Evolutionary conservation across 2,113 vertebrate species (phyloP).

Genomic region (Megalops atlanticus): DNA sequence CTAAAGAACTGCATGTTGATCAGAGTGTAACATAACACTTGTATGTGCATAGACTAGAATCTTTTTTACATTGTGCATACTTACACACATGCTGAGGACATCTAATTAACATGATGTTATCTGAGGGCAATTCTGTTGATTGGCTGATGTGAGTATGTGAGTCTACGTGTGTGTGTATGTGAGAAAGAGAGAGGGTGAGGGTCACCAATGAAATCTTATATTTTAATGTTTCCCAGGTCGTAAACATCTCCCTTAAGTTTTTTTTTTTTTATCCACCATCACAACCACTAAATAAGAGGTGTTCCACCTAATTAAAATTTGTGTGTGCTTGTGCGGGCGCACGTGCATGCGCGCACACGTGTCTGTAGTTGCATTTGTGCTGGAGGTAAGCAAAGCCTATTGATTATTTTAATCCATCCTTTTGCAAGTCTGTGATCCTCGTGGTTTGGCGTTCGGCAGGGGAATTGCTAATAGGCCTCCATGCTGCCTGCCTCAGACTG

Average conservation of each 20-base stretch:
- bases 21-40: background rate
- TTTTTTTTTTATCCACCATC: conserved; percentile 67
- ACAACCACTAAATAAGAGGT: conserved; percentile 65
- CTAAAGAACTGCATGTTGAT: background rate
- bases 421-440: conserved; percentile 83
- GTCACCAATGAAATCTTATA: conserved; percentile 38
- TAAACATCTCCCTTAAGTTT: conserved; percentile 62
- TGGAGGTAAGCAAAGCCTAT: conserved; percentile 76
- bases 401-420: conserved; percentile 83
- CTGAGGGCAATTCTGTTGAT: background rate
- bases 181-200: too few species aligned
- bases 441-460: conserved; percentile 75
- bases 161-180: conserved; percentile 4
- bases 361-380: conserved; percentile 47
- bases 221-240: conserved; percentile 28
- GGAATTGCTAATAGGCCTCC: conserved; percentile 78
- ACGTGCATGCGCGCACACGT: conserved; percentile 65
- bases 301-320: conserved; percentile 71
- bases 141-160: background rate
- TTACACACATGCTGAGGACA: background rate
- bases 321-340: conserved; percentile 36
- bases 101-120: background rate
- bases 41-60: background rate
- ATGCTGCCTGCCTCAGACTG: conserved; percentile 72
- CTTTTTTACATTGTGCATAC: background rate